These are phyloP conservation scores for Ptilodon capucinus DNA, from an alignment of 2,888 invertebrate species.

Conservation along the genomic window DNA sequence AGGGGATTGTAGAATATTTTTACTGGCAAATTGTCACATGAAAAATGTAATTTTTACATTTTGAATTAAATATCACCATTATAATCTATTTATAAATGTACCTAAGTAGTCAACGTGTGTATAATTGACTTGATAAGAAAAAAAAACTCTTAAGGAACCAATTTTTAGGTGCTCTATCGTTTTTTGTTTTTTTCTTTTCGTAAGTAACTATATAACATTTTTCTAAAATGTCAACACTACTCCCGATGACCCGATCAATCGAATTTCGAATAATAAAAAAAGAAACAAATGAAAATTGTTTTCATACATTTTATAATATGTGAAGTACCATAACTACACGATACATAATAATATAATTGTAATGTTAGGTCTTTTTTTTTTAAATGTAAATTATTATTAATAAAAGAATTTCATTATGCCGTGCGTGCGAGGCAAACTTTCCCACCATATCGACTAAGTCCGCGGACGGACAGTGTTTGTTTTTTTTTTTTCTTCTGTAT, in stretches of 20 bases:
- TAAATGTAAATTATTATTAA: conserved; percentile 47
- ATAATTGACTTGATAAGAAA: conserved; percentile 35
- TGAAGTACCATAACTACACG: too few relatives aligned
- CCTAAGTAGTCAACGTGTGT: conserved; percentile 34
- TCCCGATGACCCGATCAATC: neutral
- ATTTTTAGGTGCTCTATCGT: conserved; percentile 48
- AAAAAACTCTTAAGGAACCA: conserved; percentile 46
- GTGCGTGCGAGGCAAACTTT: conserved; percentile 68
- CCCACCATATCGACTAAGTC: conserved; percentile 76
- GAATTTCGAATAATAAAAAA: neutral
- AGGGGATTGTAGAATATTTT: neutral
- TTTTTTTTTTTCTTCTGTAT: conserved; percentile 47
- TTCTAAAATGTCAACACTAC: neutral
- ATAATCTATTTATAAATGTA: conserved; percentile 23
- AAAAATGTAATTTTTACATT: neutral
- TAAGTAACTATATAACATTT: too few relatives aligned
- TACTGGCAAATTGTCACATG: neutral
- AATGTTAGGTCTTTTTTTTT: conserved; percentile 53
- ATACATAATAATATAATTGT: neutral
- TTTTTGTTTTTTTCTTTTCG: conserved; percentile 10
- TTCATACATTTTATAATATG: too few relatives aligned
- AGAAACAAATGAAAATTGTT: neutral
- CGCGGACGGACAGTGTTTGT: conserved; percentile 57
- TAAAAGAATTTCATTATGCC: conserved; percentile 70
- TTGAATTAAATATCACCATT: conserved; percentile 20